A percentile compares a stretch with the other conserved stretches of the same genome.
These are phyloP conservation scores for Drosophila stalkeri DNA, from an alignment of 2,888 invertebrate species.

Conservation along the genomic window DNA sequence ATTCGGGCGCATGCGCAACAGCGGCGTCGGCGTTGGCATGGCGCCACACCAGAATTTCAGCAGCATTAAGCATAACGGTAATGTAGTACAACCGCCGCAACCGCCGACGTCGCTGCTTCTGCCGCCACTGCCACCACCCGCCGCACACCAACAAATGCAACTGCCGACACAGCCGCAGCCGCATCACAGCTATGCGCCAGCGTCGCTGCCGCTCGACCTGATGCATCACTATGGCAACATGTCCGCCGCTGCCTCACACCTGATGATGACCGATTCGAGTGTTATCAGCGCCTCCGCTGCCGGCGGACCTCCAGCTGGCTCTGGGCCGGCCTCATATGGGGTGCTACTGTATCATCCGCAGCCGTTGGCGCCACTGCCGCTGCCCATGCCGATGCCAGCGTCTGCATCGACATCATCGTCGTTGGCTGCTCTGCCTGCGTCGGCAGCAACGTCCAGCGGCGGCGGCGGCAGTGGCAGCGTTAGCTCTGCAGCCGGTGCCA, in stretches of 20 bases:
- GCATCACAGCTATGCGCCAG: slow-evolving; percentile 83
- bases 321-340: slow-evolving; percentile 71
- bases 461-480: slow-evolving; percentile 22
- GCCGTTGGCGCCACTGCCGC: slow-evolving; percentile 61
- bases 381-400: slow-evolving; percentile 53
- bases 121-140: slow-evolving; percentile 50
- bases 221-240: slow-evolving; percentile 76
- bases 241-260: slow-evolving; percentile 82
- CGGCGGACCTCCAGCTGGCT: slow-evolving; percentile 66
- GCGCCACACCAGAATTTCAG: slow-evolving; percentile 43
- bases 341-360: slow-evolving; percentile 71
- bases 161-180: slow-evolving; percentile 50
- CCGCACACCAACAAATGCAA: slow-evolving; percentile 58
- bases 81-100: slow-evolving; percentile 47
- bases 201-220: slow-evolving; percentile 84
- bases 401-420: slow-evolving; percentile 45
- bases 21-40: slow-evolving; percentile 18
- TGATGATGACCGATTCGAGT: slow-evolving; percentile 84
- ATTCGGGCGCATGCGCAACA: slow-evolving; percentile 60
- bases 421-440: slow-evolving; percentile 43
- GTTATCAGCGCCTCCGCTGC: slow-evolving; percentile 83
- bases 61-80: slow-evolving; percentile 68
- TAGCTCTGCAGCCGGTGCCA: slow-evolving; percentile 63
- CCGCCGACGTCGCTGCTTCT: slow-evolving; percentile 43
- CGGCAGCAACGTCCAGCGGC: slow-evolving; percentile 33